Evolutionary conservation across 2,888 invertebrate genomes (phyloP).

Genomic region (Phyllotreta striolata): DNA sequence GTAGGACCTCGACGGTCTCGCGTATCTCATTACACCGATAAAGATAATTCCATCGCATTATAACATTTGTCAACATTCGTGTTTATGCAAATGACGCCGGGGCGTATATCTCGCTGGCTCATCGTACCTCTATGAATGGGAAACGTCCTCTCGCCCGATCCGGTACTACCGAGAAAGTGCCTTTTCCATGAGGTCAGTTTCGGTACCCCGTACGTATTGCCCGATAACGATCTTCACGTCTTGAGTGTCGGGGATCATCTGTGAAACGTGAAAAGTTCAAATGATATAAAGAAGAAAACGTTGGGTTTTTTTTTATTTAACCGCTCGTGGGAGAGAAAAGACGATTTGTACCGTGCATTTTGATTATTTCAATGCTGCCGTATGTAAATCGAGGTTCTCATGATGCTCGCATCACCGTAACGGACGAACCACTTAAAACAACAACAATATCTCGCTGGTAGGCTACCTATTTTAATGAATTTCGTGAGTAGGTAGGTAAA

Average conservation of each 20-base stretch:
- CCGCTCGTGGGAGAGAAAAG: constrained; percentile 50
- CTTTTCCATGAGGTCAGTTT: constrained; percentile 30
- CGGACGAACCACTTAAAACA: no score
- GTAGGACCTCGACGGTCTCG: not conserved
- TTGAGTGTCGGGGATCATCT: constrained; percentile 46
- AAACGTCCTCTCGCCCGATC: constrained; percentile 13
- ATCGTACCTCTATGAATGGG: constrained; percentile 49
- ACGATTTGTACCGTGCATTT: constrained; percentile 36
- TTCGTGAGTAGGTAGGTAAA: no score
- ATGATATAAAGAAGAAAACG: constrained; percentile 46
- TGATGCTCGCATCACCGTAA: not conserved
- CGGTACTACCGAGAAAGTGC: constrained; percentile 25
- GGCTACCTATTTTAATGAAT: no score
- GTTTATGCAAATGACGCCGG: constrained; percentile 49
- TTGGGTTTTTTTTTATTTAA: constrained; percentile 25
- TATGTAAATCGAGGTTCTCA: constrained; percentile 35
- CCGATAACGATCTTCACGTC: constrained; percentile 47
- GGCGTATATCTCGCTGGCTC: constrained; percentile 43
- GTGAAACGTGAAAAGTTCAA: constrained; percentile 50
- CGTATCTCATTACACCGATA: constrained; percentile 4
- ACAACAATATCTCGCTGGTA: no score
- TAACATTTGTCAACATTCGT: constrained; percentile 47
- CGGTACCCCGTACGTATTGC: constrained; percentile 19
- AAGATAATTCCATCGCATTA: constrained; percentile 31
- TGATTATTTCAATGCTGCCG: constrained; percentile 36